Evolutionary conservation across 2,888 invertebrate species (phyloP), one percentile per base, ranked within the genome.

Genomic region (Calliphora vomitoria): DNA sequence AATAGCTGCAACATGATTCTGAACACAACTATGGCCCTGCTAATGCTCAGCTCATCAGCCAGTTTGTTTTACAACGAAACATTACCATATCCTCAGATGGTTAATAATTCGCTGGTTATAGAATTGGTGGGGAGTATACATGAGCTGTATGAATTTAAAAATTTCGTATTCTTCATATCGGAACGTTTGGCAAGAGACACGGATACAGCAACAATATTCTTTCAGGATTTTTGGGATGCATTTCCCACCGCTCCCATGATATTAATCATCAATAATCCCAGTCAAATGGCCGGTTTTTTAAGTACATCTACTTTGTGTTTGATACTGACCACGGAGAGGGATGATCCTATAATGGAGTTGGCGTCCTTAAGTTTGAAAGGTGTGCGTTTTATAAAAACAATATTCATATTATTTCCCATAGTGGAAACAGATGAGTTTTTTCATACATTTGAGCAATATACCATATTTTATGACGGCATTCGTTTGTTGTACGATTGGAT

Each of bases 261-360:
- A 10, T 87, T 92, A 18, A 74, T 91, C 3, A 62, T 88, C 8
- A 66, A 85, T 10, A 66, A 86, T 0, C 53, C 82, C 4, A 47
- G n/a, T 0, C 41, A 71, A 0, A 91, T 92, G 82, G 76, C 82
- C 4, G 88, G 89, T 6, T 86, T 91, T 1, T 76, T 92, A 4
- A 91, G 91, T 66, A 90, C 91, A 11, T 90, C 91, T 0, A 79
- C 92, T 0, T 71, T 92, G 41, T 89, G 90, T n/a, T 35, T 92
- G 41, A 44, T 92, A 0, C 88, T 89, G n/a, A 92, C 92, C 5
- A 92, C 92, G 1, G 89, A 78, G 5, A 78, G 60, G 0, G 80
- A 88, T 6, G 92, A 92, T 89, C 89, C 91, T 18, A 90, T 92
- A 0, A 92, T 92, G 92, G 89, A 91, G 20, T 47, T 92, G 64